These are phyloP conservation scores for Chionodraco myersi DNA, from an alignment of 2,113 vertebrate species.

Conservation along the genomic window DNA sequence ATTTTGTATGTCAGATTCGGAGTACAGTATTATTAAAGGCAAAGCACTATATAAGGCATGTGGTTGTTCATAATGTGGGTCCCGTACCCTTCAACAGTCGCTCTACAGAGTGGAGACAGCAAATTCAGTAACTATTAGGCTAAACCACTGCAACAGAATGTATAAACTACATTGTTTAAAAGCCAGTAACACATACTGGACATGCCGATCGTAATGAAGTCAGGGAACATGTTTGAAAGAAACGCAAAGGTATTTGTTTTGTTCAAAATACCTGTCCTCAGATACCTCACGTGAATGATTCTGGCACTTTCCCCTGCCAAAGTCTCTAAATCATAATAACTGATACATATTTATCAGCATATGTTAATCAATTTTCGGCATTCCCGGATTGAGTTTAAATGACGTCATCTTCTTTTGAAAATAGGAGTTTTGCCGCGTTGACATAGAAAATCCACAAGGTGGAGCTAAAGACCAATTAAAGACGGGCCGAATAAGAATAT, in stretches of 20 bases:
- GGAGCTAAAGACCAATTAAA: constrained; percentile 67
- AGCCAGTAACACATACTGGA: neutral
- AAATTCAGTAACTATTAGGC: constrained; percentile 34
- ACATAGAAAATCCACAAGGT: constrained; percentile 61
- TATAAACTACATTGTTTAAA: neutral
- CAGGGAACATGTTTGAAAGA: too few relatives aligned
- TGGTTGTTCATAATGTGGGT: neutral
- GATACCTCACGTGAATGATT: neutral
- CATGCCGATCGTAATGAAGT: neutral
- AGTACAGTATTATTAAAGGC: neutral
- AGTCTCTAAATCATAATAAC: too few relatives aligned
- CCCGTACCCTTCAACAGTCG: neutral
- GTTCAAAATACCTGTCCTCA: neutral
- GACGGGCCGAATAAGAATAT: too few relatives aligned
- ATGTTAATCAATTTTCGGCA: neutral
- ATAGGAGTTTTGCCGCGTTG: neutral
- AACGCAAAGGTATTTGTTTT: neutral
- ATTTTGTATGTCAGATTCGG: neutral
- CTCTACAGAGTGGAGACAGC: rapidly evolving
- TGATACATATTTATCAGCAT: neutral
- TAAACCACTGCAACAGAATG: rapidly evolving
- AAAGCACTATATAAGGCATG: neutral
- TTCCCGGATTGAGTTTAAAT: neutral
- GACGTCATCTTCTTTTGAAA: constrained; percentile 8
- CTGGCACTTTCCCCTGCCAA: neutral